Evolutionary conservation across 2,888 invertebrate genomes (phyloP).

Genomic region (Azorinus chamasolen): DNA sequence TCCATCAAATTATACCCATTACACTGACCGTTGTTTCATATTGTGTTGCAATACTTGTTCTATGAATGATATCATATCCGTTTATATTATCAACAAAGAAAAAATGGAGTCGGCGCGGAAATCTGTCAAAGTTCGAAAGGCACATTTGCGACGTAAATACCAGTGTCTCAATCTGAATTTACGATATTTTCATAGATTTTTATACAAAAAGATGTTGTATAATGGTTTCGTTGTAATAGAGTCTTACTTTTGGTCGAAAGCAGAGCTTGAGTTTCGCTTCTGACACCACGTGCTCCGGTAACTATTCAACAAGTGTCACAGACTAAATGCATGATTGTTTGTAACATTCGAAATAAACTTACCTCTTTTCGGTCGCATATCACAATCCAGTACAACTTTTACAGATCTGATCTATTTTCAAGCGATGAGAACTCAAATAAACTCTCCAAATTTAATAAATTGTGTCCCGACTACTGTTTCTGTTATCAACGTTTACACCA

Average conservation of each 20-base stretch:
- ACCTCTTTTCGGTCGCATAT: slow-evolving; percentile 73
- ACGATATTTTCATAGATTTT: too few species aligned
- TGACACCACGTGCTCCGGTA: slow-evolving; percentile 57
- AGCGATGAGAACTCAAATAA: neutral
- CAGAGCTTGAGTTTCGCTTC: too few species aligned
- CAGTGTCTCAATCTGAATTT: too few species aligned
- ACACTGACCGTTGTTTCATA: neutral
- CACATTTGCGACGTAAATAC: neutral
- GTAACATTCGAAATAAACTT: slow-evolving; percentile 29
- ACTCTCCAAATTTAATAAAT: neutral
- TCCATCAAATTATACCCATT: neutral
- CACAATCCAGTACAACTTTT: slow-evolving; percentile 14
- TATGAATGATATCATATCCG: too few species aligned
- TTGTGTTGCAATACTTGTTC: neutral
- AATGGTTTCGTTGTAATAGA: too few species aligned
- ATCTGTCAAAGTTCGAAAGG: slow-evolving; percentile 44
- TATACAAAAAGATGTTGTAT: too few species aligned
- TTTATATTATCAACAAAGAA: slow-evolving; percentile 54
- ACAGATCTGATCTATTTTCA: neutral
- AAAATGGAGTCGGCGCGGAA: slow-evolving; percentile 53
- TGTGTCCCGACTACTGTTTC: neutral
- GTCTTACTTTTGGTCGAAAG: too few species aligned
- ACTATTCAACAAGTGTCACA: slow-evolving; percentile 60
- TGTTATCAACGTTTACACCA: slow-evolving; percentile 49
- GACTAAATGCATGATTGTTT: slow-evolving; percentile 9